Base-by-base conservation (phyloP, 2,797 vertebrate species). In the Betta splendens region DNA sequence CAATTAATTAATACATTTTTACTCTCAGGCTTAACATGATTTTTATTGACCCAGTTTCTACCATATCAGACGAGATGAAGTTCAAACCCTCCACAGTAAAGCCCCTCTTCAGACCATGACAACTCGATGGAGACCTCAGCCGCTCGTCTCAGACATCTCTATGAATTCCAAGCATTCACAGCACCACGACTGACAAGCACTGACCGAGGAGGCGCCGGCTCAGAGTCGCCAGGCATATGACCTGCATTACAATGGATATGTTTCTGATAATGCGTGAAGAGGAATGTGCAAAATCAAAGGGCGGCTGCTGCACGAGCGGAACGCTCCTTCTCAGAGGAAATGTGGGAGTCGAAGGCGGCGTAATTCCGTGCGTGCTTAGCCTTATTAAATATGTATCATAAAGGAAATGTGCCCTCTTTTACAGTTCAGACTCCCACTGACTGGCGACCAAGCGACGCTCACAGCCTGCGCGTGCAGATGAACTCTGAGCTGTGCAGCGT, bases 381-480 rank as follows among this genome's bases (percentile, higher is more conserved):
- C 75, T 90, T 88, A 89, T 89, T 85, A 89, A 89, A 87, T 87
- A 88, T 87, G 81, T 78, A 85, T 72, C 73, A 80, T 61, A 70
- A 65, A 86, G 85, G 85, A 87, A 88, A 89, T 85, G 83, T 85
- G 82, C 55, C 69, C 69, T 71, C 62, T 81, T 75, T 48, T 62
- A 53, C 51, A 71, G 65, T 64, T 70, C 60, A 62, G 68, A 77
- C 56, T 60, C 51, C 72, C 69, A 50, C 50, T 61, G 51, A 54
- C 77, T 69, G 64, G 39, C 25, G 33, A 60, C 36, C 33, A 48
- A 38, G 52, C 35, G 49, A 56, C 42, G 52, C 44, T 40, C 23
- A 37, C 23, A 54, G 68, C 32, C 39, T 42, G 42, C 38, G 45
- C 15, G 2, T 71, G 63, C 42, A 72, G 54, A 46, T 71, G 21